Evolutionary conservation across 2,888 invertebrate species (phyloP), one percentile per base, ranked within the genome.

Genomic region (Lydus trimaculatus): DNA sequence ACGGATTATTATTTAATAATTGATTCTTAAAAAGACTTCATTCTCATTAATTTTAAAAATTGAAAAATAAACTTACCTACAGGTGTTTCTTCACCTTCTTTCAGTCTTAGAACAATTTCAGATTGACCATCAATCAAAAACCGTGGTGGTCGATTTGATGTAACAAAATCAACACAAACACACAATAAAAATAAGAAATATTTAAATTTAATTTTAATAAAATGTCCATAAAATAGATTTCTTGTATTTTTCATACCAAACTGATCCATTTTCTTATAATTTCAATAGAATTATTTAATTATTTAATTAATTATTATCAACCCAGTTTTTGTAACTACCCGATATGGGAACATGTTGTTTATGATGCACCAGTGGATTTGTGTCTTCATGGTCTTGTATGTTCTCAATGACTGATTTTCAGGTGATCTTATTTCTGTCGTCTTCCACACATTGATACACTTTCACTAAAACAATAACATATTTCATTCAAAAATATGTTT

Each of bases 121-220:
- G 94, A 94, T 85, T 95, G 94, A 70, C 94, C 94, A 81, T 95
- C 94, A 83, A 93, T 93, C 67, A 95, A 88, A 85, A 96, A 96
- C 72, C 93, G 89, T n/a, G 96, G 96, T 59, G 96, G 94, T 79
- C 91, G 90, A 87, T 96, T 96, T 72, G 89, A 88, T 66, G 73
- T 61, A 61, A 80, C 80, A 20, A 69, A 66, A 73, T 70, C 75
- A 69, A 79, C 70, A 73, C 69, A 67, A 66, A 68, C 63, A 73
- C 65, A 66, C 17, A 76, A 67, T 36, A 75, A 59, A 65, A 78
- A 70, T 59, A 58, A 67, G 23, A 52, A 58, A 33, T 66, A 65
- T 80, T 81, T 81, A 65, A 80, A 80, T 70, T 80, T 79, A 20
- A 82, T 77, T 73, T 81, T 82, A 20, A 81, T 75, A 59, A 80